Conservation (phyloP, 2,113 vertebrate genomes). For the Sardina pilchardus region DNA sequence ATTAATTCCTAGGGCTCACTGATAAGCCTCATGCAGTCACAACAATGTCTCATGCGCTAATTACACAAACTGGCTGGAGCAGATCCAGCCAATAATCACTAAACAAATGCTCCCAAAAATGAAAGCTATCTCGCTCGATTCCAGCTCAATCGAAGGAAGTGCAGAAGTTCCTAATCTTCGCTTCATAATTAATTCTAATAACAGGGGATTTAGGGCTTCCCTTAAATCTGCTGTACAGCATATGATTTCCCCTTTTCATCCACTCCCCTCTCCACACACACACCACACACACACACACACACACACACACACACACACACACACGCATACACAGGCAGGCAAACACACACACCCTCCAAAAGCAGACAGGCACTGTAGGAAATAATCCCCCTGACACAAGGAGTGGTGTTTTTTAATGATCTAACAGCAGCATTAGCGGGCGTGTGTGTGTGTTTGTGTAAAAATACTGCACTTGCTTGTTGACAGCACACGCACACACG, state of each 20-base stretch:
- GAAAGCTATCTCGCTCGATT: neutral
- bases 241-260: constrained; percentile 21
- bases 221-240: constrained; percentile 47
- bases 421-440: constrained; percentile 1
- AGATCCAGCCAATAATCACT: neutral
- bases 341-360: neutral
- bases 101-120: neutral
- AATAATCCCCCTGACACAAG: constrained; percentile 23
- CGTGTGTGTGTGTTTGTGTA: neutral
- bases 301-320: neutral
- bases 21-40: constrained; percentile 5
- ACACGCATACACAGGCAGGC: neutral
- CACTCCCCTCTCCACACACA: neutral
- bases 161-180: constrained; percentile 49
- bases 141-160: neutral
- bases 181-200: constrained; percentile 58
- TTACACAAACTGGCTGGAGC: neutral
- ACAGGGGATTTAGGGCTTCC: constrained; percentile 38
- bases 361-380: constrained; percentile 21
- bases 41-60: neutral
- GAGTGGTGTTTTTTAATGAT: constrained; percentile 22
- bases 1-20: neutral
- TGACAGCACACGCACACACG: too few species aligned
- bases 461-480: neutral
- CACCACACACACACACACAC: neutral